Base-by-base conservation (phyloP, 2,888 invertebrate genomes). In the Crematogaster levior region DNA sequence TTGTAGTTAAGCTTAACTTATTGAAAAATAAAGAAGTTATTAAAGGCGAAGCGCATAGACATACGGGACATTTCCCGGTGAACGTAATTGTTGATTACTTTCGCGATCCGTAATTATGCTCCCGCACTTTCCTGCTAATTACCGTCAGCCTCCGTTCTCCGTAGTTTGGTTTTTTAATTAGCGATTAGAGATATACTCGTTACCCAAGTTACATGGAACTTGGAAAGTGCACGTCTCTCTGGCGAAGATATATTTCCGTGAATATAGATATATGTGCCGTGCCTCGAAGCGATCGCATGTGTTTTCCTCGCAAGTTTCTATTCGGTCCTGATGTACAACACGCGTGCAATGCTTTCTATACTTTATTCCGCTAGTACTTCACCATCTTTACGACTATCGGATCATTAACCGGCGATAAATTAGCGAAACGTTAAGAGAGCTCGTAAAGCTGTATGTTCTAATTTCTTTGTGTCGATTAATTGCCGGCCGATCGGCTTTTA, bases 121-220 rank as follows among this genome's bases (percentile, higher is more conserved):
- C 51, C 73, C 80, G 80, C 83, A 86, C 91, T 91, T 90, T 89
- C 90, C 84, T 89, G 88, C 85, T 89, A 92, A 92, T 92, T 91
- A 89, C 86, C 58, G 74, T 60, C 83, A 85, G 86, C 86, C 83
- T 86, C 82, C 85, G 83, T 70, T 60, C 86, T 43, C 75, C 58
- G 77, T 77, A 82, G 82, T 84, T 87, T 87, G 82, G 40, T 75
- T 81, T 85, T 84, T 85, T 81, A 89, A 90, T 90, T 90, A 88
- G 70, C 61, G 43, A 58, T 18, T 18, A 18, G 37, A 63, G 86
- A 84, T 90, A 89, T 21, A 40, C 73, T 53, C 85, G 61, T 7
- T n/a, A 12, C 40, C 30, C 43, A 46, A 65, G 30, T 61, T 60
- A 30, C 60, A 48, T 56, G 80, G 24, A 60, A 56, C 58, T 46